Conservation (phyloP, 1,140 invertebrate genomes). For the Pomacea maculata region DNA sequence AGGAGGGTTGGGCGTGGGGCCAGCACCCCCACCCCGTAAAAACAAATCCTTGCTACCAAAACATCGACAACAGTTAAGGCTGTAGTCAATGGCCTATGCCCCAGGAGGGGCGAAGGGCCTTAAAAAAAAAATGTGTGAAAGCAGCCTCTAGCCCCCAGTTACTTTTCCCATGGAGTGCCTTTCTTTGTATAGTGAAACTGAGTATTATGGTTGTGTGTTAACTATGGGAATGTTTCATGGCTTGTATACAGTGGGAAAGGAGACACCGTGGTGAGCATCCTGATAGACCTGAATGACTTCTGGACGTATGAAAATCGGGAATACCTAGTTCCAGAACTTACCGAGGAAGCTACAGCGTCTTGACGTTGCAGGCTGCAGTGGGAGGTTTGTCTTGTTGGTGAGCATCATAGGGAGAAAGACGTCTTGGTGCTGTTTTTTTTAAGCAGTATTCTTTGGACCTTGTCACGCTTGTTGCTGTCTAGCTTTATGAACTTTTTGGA, state of each 20-base stretch:
- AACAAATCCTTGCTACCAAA: no score
- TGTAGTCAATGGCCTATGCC: no score
- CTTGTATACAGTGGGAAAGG: conserved; percentile 80
- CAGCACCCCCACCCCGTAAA: no score
- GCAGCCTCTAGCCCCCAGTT: no score
- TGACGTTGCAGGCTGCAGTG: background rate
- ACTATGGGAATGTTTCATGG: no score
- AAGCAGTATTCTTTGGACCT: background rate
- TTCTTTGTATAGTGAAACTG: no score
- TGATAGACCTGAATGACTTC: conserved; percentile 96
- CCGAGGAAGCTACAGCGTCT: conserved; percentile 42
- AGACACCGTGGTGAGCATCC: conserved; percentile 90
- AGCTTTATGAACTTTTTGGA: no score
- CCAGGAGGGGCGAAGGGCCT: no score
- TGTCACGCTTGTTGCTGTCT: background rate
- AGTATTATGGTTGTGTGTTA: background rate
- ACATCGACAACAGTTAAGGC: no score
- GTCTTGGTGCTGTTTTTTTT: background rate
- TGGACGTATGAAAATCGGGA: conserved; percentile 96
- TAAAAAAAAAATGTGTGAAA: no score
- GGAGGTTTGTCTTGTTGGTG: background rate
- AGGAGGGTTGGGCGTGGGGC: no score
- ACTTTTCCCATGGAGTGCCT: no score
- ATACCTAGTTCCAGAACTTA: conserved; percentile 66
- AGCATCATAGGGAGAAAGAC: background rate